phyloP scores from a whole-genome alignment of 2,888 invertebrate genomes.

The Coleophora flavipennella region DNA sequence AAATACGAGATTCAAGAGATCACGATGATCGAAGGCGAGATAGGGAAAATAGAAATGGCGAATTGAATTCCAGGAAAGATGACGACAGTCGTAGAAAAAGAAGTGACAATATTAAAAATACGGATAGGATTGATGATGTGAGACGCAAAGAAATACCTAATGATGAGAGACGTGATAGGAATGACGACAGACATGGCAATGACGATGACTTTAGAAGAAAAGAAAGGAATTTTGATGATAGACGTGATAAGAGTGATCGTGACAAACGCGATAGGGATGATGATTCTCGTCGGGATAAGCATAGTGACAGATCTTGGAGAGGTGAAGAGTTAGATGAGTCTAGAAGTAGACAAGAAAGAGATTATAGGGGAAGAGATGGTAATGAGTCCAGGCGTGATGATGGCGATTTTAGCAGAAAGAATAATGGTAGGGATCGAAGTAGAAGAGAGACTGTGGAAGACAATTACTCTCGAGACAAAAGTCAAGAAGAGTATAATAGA shows the following conservation, averaged over 20 bases:
- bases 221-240: background rate
- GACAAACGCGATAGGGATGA: conserved; percentile 5
- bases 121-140: no score
- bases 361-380: conserved; percentile 4
- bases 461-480: no score
- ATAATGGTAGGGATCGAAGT: no score
- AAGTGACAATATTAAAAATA: conserved; percentile 1
- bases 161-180: no score
- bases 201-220: no score
- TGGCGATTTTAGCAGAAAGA: background rate
- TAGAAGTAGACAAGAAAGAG: conserved; percentile 2
- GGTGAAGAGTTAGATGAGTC: conserved; percentile 10
- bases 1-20: no score
- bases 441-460: no score
- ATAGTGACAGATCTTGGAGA: conserved; percentile 6
- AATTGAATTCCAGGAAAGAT: conserved; percentile 11
- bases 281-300: conserved; percentile 10
- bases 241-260: background rate
- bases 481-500: no score
- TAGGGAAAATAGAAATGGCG: conserved; percentile 10
- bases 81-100: conserved; percentile 10
- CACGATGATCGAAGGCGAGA: conserved; percentile 12
- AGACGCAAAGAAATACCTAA: no score
- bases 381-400: conserved; percentile 2
- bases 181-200: no score